Base-by-base conservation (phyloP, 2,113 vertebrate genomes). In the Macrotis lagotis region DNA sequence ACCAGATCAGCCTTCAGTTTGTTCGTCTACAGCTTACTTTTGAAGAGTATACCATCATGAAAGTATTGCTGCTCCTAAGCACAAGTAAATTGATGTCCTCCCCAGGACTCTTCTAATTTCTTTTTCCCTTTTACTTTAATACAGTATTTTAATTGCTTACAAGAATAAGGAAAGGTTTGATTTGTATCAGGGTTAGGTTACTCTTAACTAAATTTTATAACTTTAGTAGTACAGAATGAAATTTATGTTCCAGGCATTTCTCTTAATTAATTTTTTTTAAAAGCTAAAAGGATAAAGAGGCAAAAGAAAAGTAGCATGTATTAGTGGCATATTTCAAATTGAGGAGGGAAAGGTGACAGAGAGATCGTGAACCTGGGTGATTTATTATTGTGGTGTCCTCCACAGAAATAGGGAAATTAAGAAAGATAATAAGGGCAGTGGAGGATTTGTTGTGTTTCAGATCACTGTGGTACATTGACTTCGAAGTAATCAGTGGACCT, bases 11-110 rank as follows among this genome's bases (percentile, higher is more conserved):
- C 98, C 99, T 99, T 98, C 99, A 99, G 98, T 99, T 99, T 55
- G 98, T 99, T 49, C 99, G 99, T n/a, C 98, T 99, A 97, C 99
- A 99, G 98, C 99, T 99, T 49, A 99, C 99, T 97, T 99, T 99
- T 31, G 99, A 99, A 59, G 99, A 99, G 95, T 99, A 99, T 98
- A 99, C 99, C 50, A 98, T 99, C 91, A 99, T 99, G 99, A 99
- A 99, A 97, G 99, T 99, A 2, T 97, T 99, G 97, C 99, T 99
- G 98, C 99, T 99, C 47, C 98, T 99, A 51, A 99, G 99, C 98
- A 99, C 99, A 98, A 99, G 99, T 99, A 97, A 97, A 97, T 92
- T 22, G 83, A 16, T 31, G 4, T 48, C 92, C 48, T 14, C 90
- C 0, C 0, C 16, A 8, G 31, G 10, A 4, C 50, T 3, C 3